Conservation (phyloP, 2,888 invertebrate species). For the Drosophila colorata region DNA sequence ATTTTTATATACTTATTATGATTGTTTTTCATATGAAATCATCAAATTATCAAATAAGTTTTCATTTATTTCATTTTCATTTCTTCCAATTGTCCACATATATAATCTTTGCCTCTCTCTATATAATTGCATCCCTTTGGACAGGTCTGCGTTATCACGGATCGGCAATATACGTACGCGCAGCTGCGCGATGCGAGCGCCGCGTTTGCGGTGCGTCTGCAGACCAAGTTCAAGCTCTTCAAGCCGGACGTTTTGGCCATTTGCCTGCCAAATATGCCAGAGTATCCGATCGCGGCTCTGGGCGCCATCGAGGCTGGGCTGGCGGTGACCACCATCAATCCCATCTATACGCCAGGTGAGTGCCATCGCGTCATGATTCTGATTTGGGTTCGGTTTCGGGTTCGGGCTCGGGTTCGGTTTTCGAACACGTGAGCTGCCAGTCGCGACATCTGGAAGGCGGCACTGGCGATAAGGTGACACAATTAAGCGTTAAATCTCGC, state of each 20-base stretch:
- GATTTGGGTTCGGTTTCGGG: background rate
- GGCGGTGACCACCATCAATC: slow-evolving; percentile 90
- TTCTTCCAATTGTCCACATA: background rate
- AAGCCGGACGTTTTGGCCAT: slow-evolving; percentile 90
- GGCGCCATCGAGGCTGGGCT: slow-evolving; percentile 90
- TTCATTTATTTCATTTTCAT: no score
- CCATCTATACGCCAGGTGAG: slow-evolving; percentile 89
- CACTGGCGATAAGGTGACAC: slow-evolving; percentile 18
- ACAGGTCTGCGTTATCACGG: slow-evolving; percentile 91
- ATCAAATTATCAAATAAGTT: no score
- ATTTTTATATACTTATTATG: no score
- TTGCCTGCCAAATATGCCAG: slow-evolving; percentile 91
- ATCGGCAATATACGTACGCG: slow-evolving; percentile 90
- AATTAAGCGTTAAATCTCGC: slow-evolving; percentile 31
- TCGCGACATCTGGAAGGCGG: background rate
- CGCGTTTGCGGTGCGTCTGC: slow-evolving; percentile 89
- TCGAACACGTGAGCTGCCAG: no score
- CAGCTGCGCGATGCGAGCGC: slow-evolving; percentile 88
- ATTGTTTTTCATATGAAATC: no score
- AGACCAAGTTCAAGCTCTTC: slow-evolving; percentile 88
- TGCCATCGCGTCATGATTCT: background rate
- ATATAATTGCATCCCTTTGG: no score
- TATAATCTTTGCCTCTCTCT: background rate
- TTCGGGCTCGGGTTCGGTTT: background rate
- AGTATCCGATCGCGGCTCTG: slow-evolving; percentile 89